Percentiles rank a stretch among this genome's conserved stretches.
Evolutionary conservation across 2,113 vertebrate species (phyloP).

Genomic region (Mystacornis crossleyi): DNA sequence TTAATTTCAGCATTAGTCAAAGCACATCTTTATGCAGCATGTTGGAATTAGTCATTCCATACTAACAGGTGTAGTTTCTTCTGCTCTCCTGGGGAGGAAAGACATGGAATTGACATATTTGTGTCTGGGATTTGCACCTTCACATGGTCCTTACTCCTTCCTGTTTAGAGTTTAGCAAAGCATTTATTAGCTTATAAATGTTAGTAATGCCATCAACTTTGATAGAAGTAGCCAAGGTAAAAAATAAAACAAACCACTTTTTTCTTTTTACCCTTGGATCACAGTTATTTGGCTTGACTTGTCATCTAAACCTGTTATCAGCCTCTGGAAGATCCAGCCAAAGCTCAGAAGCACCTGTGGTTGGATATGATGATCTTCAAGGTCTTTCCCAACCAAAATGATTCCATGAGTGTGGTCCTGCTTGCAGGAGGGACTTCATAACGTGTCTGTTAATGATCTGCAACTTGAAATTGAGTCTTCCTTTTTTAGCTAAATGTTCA

Average conservation of each 20-base stretch:
- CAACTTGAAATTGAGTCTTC: not conserved
- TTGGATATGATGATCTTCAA: not conserved
- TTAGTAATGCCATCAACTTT: not conserved
- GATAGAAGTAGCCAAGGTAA: not conserved
- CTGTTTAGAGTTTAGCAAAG: not conserved
- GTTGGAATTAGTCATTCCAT: not conserved
- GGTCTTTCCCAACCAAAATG: not conserved
- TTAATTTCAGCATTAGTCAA: not conserved
- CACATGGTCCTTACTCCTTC: rapidly evolving
- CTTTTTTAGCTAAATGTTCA: not conserved
- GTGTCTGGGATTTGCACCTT: not conserved
- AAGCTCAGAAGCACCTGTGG: not conserved
- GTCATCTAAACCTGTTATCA: not conserved
- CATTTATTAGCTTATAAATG: not conserved
- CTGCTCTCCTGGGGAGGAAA: not conserved
- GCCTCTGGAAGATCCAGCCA: not conserved
- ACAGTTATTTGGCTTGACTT: not conserved
- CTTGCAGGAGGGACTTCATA: not conserved
- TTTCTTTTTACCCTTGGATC: not conserved
- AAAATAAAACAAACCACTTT: not conserved
- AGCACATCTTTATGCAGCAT: not conserved
- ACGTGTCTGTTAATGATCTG: not conserved
- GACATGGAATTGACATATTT: not conserved
- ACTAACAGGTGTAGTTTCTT: not conserved
- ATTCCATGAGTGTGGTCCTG: not conserved